Evolutionary conservation across 2,113 vertebrate species (phyloP), one percentile per base, ranked within the genome.

Genomic region (Menura novaehollandiae): DNA sequence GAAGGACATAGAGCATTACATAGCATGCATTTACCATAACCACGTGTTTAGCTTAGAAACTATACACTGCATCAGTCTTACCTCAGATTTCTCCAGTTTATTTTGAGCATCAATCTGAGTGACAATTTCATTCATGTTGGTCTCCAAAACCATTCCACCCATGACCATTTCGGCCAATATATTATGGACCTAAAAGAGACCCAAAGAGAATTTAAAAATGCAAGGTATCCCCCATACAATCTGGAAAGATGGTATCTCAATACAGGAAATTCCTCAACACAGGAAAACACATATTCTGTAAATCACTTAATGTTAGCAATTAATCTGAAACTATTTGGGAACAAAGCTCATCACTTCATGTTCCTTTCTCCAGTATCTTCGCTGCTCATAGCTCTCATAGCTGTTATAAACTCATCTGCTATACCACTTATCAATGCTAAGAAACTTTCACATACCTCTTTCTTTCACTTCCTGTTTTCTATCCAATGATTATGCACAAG

Each of bases 121-220:
- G 94, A 99, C 99, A 96, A 99, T 99, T 97, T 99, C 99, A 82
- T 99, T 99, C 99, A 99, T 99, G 95, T 99, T 99, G 85, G 99
- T 99, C 98, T 99, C 99, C 93, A 99, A 97, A 95, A 99, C 99
- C 99, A 99, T 99, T 91, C 99, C 99, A 30, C 99, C 99, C 99
- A 99, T 99, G 95, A 99, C 99, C 99, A 99, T 99, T 98, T 99
- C 99, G 2, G 99, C 99, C 97, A 99, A 98, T 95, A 99, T 99
- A 97, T 99, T 99, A 98, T 99, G 99, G 86, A 99, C 99, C 99
- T 99, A 83, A 95, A 83, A 79, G 77, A 90, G 71, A 85, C 18
- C 75, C 91, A 30, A 80, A 63, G 8, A 88, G 62, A 88, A 44
- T n/a, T 73, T 37, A 2, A 80, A 75, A 83, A 83, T 64, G 15